Base-by-base conservation (phyloP, 2,888 invertebrate genomes). In the Spisula solida region DNA sequence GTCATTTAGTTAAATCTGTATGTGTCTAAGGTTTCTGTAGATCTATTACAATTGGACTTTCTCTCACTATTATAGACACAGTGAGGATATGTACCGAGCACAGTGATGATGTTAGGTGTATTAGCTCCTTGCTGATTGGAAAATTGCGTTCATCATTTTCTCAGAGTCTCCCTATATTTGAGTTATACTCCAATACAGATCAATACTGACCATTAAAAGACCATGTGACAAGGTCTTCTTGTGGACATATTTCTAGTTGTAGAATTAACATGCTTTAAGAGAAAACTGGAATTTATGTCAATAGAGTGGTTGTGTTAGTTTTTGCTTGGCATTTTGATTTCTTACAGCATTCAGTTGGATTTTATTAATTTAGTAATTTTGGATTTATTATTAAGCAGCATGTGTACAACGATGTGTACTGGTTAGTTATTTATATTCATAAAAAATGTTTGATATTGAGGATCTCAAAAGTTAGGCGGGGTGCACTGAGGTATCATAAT, bases 191-290 rank as follows among this genome's bases (percentile, higher is more conserved):
- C 25, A 70, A 70, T 70, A 25, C 34, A 34, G 25, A 75, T 75
- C 75, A 75, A 75, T 75, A 75, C 75, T 75, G 75, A 75, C 75
- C 75, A 75, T 75, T 34, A 75, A 75, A 25, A 75, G 75, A 18
- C 75, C 31, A 75, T 34, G 75, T 75, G 75, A 75, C 75, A 75
- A 31, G 2, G 31, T 75, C 75, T 16, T 31, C 75, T 34, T 31
- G 12, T 70, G 75, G 75, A 75, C 75, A 75, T 34, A 34, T 75
- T 16, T 75, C 75, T 75, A 16, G 10, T 66, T 66, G 60, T 66
- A 66, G 20, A 16, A 31, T 75, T 75, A 31, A 75, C 75, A 75
- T 75, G 34, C 75, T 75, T 75, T 75, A 75, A 34, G 18, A 16
- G 31, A 75, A 41, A 25, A 75, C 29, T 31, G 34, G 34, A 75